Percentiles rank a stretch among this genome's conserved stretches.
Evolutionary conservation across 2,113 vertebrate species (phyloP).

Genomic region (Cnemophilus loriae): DNA sequence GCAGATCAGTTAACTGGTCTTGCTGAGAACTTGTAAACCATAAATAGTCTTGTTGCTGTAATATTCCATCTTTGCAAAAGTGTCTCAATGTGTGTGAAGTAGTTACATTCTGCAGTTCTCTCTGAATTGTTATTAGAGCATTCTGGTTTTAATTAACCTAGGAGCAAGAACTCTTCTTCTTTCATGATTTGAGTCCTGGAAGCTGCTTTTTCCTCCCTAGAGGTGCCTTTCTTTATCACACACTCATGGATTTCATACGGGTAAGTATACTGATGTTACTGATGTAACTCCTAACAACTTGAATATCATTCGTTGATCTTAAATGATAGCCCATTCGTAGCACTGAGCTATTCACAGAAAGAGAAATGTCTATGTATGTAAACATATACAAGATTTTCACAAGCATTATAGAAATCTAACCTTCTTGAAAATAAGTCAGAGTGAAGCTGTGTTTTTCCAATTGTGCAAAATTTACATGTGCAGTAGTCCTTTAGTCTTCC

Average conservation of each 20-base stretch:
- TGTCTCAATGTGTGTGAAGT: background rate
- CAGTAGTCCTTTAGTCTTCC: background rate
- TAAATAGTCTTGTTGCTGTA: background rate
- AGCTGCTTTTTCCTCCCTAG: constrained; percentile 94
- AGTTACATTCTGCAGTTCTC: background rate
- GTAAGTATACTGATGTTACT: constrained; percentile 63
- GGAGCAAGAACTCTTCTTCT: constrained; percentile 98
- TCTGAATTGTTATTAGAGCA: background rate
- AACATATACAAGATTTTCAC: background rate
- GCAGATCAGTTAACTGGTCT: background rate
- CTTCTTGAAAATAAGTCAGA: background rate
- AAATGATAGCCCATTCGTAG: background rate
- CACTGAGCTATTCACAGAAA: background rate
- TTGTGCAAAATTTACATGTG: background rate
- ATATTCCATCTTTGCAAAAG: background rate
- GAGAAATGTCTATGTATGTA: background rate
- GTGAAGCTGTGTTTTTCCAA: background rate
- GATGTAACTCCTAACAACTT: background rate
- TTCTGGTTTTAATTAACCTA: constrained; percentile 38
- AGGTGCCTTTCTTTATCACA: constrained; percentile 91
- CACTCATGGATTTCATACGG: constrained; percentile 85
- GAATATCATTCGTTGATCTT: background rate
- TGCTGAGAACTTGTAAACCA: background rate
- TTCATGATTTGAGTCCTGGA: constrained; percentile 93
- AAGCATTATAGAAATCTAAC: background rate